A percentile compares a stretch with the other conserved stretches of the same genome.
These are phyloP conservation scores for Engraulis encrasicolus DNA, from an alignment of 2,113 vertebrate genomes.

Conservation along the genomic window DNA sequence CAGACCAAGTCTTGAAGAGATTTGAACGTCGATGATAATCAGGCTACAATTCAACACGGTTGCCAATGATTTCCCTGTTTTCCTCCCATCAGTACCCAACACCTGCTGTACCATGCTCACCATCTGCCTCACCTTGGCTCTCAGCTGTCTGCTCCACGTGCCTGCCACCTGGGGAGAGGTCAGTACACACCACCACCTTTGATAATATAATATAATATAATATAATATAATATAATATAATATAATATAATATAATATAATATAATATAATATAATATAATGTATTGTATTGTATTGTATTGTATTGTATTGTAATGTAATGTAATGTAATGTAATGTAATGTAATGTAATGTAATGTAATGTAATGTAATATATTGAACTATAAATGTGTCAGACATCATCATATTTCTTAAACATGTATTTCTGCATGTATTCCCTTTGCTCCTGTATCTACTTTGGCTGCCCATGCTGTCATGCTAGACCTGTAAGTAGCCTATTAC, in stretches of 20 bases:
- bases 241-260: too few species aligned
- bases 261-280: too few species aligned
- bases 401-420: not conserved
- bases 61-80: not conserved
- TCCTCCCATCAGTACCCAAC: not conserved
- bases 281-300: too few species aligned
- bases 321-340: too few species aligned
- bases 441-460: not conserved
- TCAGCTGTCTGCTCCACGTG: not conserved
- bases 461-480: not conserved
- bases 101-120: not conserved
- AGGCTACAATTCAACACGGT: too few species aligned
- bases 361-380: not conserved
- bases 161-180: constrained; percentile 8
- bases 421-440: not conserved
- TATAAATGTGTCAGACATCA: not conserved
- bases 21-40: too few species aligned
- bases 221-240: too few species aligned
- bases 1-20: too few species aligned
- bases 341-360: too few species aligned
- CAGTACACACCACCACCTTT: too few species aligned
- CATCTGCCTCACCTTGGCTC: not conserved
- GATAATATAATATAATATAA: too few species aligned
- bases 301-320: too few species aligned
- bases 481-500: not conserved